Evolutionary conservation across 2,888 invertebrate species (phyloP).

Genomic region (Chelonus formosanus): DNA sequence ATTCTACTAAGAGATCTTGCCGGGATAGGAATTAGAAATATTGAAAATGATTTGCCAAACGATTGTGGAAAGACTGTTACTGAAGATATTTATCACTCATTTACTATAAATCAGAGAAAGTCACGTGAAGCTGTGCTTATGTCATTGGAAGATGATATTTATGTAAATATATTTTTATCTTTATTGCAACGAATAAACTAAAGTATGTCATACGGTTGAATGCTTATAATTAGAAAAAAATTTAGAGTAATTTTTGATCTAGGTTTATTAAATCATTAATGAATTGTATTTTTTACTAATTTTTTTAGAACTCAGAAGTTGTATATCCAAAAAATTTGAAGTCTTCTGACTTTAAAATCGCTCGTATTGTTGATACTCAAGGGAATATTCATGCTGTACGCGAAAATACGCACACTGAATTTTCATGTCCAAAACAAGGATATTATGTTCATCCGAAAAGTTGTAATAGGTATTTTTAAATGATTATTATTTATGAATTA

Average conservation of each 20-base stretch:
- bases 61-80: slow-evolving; percentile 54
- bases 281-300: slow-evolving; percentile 12
- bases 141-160: slow-evolving; percentile 63
- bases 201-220: too few relatives aligned
- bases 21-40: slow-evolving; percentile 71
- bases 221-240: too few relatives aligned
- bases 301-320: slow-evolving; percentile 65
- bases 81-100: slow-evolving; percentile 55
- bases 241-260: too few relatives aligned
- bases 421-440: slow-evolving; percentile 79
- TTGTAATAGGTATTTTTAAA: slow-evolving; percentile 68
- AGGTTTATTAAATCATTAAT: background rate
- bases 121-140: slow-evolving; percentile 62
- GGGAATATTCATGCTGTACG: slow-evolving; percentile 77
- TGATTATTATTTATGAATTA: background rate
- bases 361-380: slow-evolving; percentile 77
- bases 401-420: slow-evolving; percentile 79
- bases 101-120: slow-evolving; percentile 61
- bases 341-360: slow-evolving; percentile 77
- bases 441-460: slow-evolving; percentile 81
- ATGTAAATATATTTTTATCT: slow-evolving; percentile 45
- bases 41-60: slow-evolving; percentile 68
- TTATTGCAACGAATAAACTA: too few relatives aligned
- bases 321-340: slow-evolving; percentile 66
- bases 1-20: slow-evolving; percentile 76